phyloP scores from a whole-genome alignment of 2,888 invertebrate genomes.

The Serrognathus titanus region DNA sequence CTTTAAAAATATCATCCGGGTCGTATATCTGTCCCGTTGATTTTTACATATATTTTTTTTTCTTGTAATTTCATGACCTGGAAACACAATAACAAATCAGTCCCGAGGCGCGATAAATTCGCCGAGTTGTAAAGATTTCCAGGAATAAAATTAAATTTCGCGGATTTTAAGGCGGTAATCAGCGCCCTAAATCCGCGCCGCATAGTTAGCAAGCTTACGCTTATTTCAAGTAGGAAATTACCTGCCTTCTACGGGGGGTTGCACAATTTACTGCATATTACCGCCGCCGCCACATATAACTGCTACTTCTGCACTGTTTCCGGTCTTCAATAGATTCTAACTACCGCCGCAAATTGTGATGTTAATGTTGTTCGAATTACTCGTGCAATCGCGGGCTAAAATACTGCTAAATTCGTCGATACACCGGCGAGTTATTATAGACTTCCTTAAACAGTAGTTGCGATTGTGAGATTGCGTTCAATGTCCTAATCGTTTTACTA shows the following conservation, averaged over 20 bases:
- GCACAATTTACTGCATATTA: constrained; percentile 49
- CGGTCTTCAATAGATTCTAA: constrained; percentile 26
- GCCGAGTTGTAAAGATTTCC: no score
- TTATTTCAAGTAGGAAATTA: constrained; percentile 47
- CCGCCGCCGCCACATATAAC: constrained; percentile 26
- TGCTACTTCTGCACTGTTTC: constrained; percentile 20
- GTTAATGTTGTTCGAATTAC: constrained; percentile 25
- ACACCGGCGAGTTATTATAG: constrained; percentile 16
- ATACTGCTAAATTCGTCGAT: constrained; percentile 13
- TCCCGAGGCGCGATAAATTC: no score
- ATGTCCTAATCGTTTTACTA: constrained; percentile 13
- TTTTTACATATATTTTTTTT: no score
- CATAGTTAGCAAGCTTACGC: constrained; percentile 40
- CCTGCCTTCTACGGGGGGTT: constrained; percentile 40
- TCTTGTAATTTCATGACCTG: no score
- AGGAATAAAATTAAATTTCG: no score
- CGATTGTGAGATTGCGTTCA: constrained; percentile 17
- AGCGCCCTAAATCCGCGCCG: constrained; percentile 33
- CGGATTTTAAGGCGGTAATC: constrained; percentile 35
- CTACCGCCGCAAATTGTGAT: constrained; percentile 29
- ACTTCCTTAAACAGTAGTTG: constrained; percentile 11
- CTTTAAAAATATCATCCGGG: no score
- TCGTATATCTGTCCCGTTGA: no score
- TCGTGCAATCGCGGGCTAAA: constrained; percentile 18
- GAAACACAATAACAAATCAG: no score